Evolutionary conservation across 2,797 vertebrate species (phyloP), one percentile per base, ranked within the genome.

Genomic region (Sebastiscus albofasciatus): DNA sequence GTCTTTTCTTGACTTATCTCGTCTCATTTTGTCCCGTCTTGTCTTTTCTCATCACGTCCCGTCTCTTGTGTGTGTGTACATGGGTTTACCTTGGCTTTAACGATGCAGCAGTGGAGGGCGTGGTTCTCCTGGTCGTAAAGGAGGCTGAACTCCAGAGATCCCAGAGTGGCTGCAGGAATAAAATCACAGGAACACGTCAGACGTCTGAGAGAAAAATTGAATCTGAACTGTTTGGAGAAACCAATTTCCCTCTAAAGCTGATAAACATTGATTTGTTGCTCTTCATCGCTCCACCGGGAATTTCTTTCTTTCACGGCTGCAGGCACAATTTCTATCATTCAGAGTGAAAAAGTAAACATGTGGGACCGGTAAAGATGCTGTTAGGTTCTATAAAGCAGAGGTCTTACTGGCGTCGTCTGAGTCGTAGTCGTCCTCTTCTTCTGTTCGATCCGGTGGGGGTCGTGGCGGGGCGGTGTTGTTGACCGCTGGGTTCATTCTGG

Each of bases 91-190:
- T 99, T 98, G n/a, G 97, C 98, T 93, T 95, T 97, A 72, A 97
- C 92, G 64, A 99, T 94, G 36, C 95, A 95, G 80, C 98, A 99
- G 59, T 97, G 96, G 71, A 99, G 91, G 16, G 95, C 93, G 77
- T 96, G 97, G 81, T 92, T 97, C 56, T 97, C 96, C 88, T 97
- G 97, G 69, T 97, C 95, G 0, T 97, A 98, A 2, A 97, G 95
- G 26, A 99, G 95, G 72, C 96, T 98, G 95, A 99, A 99, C 88
- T 99, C 98, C 93, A 99, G 89, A 4, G 95, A 95, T 26, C 98
- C 98, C 92, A 99, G 94, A 0, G 97, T 98, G 52, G 98, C 98
- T 99, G 91, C 12, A 24, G 24, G 31, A 33, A 82, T 3, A 54
- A 27, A 77, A 56, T 61, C 60, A 88, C 52, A 89, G 20, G 6